Evolutionary conservation across 1,140 invertebrate species (phyloP), one percentile per base, ranked within the genome.

Genomic region (Hylyphantes graminicola): DNA sequence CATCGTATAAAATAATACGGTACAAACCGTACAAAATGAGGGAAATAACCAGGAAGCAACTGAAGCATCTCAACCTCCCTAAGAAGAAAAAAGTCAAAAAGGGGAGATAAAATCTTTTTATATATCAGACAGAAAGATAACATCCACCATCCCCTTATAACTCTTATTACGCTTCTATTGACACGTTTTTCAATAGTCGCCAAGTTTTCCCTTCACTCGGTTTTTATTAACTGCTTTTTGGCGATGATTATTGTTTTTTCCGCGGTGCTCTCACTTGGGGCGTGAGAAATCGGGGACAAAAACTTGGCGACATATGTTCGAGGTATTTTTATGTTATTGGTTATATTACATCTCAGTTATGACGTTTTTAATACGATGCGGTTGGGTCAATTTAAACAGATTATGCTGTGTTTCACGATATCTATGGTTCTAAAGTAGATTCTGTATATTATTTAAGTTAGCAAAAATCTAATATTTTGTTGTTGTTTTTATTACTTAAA

Each of bases 251-350:
- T 68, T 81, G 63, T 81, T 81, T 81, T 73, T 73, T 81, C 79
- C 72, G 50, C n/a, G n/a, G n/a, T 67, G 78, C 78, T 80, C 78
- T 80, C 78, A 80, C 78, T 80, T 80, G 67, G 68, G 21, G 79
- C 79, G 68, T 81, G 59, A 81, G 79, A 81, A 81, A 81, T 81
- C 54, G 67, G 35, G 77, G 77, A 57, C 70, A 59, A 19, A 80
- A 70, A 57, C 8, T 61, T 70, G 79, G 79, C 67, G 65, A 51
- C 79, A 81, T 64, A 81, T 81, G 79, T 73, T 81, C 63, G 35
- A 35, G 35, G 35, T 35, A 57, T 51, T 75, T 75, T 75, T 75
- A 75, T 75, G 61, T 75, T 76, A 64, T 64, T 76, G 64, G 17
- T 10, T 61, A 13, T 61, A 61, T 61, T 61, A 61, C 9, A 17